A percentile compares a stretch with the other conserved stretches of the same genome.
These are phyloP conservation scores for Malurus alboscapulatus DNA, from an alignment of 2,113 vertebrate species.

Conservation along the genomic window DNA sequence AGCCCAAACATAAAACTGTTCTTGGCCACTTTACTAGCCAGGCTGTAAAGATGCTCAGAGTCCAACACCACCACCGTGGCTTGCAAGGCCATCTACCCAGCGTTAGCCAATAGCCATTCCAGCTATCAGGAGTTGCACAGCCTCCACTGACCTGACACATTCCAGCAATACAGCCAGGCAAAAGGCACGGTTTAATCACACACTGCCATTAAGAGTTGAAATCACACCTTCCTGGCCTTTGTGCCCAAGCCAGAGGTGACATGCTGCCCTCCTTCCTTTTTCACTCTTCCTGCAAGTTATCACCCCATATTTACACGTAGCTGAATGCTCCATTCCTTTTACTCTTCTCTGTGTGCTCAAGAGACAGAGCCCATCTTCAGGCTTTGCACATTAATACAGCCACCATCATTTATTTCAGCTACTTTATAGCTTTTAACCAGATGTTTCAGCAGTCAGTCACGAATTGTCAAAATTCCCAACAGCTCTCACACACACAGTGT, in stretches of 20 bases:
- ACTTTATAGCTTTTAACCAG: not conserved
- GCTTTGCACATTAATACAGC: not conserved
- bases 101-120: not conserved
- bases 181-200: not conserved
- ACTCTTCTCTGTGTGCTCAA: not conserved
- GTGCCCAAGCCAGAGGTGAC: not conserved
- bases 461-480: not conserved
- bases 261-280: not conserved
- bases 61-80: not conserved
- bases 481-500: not conserved
- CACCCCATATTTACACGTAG: fast-evolving
- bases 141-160: not conserved
- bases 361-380: not conserved
- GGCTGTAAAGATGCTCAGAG: not conserved
- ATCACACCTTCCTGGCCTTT: not conserved
- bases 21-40: not conserved
- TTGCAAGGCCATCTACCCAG: not conserved
- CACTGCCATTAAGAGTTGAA: not conserved
- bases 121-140: not conserved
- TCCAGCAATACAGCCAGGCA: not conserved
- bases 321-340: not conserved
- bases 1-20: not conserved
- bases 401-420: not conserved
- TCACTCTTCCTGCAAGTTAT: not conserved
- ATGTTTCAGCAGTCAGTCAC: not conserved